phyloP scores from a whole-genome alignment of 2,113 vertebrate species.

The Loxodonta africana region DNA sequence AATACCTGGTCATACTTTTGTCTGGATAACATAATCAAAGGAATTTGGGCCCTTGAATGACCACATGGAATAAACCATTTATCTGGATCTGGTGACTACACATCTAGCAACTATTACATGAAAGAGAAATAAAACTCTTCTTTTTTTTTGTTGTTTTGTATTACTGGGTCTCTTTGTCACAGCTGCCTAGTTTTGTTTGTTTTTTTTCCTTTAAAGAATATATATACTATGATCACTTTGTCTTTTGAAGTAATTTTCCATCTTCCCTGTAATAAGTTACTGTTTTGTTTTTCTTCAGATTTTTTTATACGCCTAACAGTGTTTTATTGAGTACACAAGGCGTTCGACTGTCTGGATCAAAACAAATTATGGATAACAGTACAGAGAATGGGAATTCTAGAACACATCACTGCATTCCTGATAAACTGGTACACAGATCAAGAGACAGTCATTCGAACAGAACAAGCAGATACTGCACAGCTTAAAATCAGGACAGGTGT shows the following conservation, averaged over 20 bases:
- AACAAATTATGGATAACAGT: no score
- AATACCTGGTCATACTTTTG: not conserved
- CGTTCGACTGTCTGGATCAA: no score
- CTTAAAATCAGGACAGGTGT: no score
- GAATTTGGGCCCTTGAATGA: not conserved
- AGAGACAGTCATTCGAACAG: no score
- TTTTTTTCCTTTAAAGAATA: not conserved
- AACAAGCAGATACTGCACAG: no score
- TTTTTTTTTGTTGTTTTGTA: not conserved
- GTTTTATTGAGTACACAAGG: no score
- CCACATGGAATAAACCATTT: not conserved
- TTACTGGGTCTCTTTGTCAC: not conserved
- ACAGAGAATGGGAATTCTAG: no score
- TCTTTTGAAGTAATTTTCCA: not conserved
- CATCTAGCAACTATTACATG: not conserved
- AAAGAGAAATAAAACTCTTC: constrained; percentile 10
- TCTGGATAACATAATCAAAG: not conserved
- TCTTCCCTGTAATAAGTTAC: not conserved
- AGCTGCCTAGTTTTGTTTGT: not conserved
- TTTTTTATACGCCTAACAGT: not conserved
- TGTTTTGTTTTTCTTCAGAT: constrained; percentile 21
- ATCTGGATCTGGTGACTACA: not conserved
- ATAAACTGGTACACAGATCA: no score
- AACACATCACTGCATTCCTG: no score
- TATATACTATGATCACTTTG: not conserved